A percentile compares a stretch with the other conserved stretches of the same genome.
Conservation (phyloP, 2,797 vertebrate genomes). For the Coregonus sp. region DNA sequence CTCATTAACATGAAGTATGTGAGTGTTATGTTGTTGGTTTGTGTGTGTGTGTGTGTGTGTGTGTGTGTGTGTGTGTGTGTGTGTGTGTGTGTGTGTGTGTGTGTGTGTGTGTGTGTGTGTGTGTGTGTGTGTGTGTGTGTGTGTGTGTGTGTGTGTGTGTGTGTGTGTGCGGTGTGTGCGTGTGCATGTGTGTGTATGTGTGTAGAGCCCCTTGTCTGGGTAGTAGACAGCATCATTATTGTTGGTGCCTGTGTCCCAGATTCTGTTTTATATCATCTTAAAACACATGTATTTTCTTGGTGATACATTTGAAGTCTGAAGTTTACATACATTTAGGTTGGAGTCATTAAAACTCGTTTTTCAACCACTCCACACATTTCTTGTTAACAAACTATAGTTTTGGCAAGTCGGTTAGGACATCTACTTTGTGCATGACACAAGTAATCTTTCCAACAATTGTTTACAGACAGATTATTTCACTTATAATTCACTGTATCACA, state of each 20-base stretch:
- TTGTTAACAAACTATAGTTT: no score
- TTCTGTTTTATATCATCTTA: background rate
- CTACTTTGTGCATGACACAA: no score
- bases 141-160: background rate
- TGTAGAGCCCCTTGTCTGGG: background rate
- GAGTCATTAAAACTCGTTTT: background rate
- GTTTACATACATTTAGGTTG: background rate
- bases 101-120: background rate
- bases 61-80: background rate
- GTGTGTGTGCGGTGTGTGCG: background rate
- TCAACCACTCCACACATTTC: no score
- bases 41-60: background rate
- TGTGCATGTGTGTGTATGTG: background rate
- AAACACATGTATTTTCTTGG: background rate
- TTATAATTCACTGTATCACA: no score
- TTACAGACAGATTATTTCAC: no score
- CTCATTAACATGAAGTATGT: background rate
- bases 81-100: background rate
- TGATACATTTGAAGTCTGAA: background rate
- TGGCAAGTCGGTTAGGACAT: no score
- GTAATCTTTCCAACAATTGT: no score
- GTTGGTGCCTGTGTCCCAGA: background rate
- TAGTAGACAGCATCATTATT: constrained; percentile 4
- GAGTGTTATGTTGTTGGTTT: background rate
- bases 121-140: background rate